phyloP scores from a whole-genome alignment of 53 echinoderm and acorn worm species.

The Stichopus horrens region DNA sequence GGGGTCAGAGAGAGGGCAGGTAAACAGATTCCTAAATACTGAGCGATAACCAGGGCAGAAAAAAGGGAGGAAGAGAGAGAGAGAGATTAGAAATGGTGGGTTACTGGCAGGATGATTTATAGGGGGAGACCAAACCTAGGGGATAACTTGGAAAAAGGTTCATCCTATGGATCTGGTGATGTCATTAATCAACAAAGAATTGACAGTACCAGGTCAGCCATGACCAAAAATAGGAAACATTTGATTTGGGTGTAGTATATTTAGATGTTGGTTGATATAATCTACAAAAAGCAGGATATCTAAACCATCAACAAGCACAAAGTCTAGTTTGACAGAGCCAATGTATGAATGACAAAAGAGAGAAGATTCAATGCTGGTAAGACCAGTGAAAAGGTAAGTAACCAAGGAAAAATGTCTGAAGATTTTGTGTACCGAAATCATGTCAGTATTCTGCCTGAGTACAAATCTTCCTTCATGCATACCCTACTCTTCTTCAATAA shows the following conservation, averaged over 20 bases:
- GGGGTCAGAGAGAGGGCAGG: constrained; percentile 45
- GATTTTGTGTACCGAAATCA: neutral
- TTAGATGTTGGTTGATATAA: neutral
- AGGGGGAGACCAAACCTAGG: constrained; percentile 13
- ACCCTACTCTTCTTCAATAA: no score
- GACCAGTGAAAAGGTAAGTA: neutral
- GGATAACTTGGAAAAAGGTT: neutral
- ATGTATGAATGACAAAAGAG: neutral
- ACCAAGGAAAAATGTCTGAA: neutral
- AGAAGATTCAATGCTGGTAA: neutral
- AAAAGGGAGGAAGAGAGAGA: neutral
- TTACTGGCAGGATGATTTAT: constrained; percentile 32
- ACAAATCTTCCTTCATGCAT: no score
- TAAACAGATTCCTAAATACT: constrained; percentile 11
- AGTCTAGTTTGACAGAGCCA: neutral
- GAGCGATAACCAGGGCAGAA: neutral
- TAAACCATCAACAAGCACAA: neutral
- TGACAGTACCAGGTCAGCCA: constrained; percentile 53
- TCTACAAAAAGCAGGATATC: neutral
- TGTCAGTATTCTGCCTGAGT: no score
- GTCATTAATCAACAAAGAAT: constrained; percentile 28
- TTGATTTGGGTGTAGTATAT: constrained; percentile 5
- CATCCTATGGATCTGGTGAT: constrained; percentile 21
- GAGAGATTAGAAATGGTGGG: neutral
- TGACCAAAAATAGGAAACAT: constrained; percentile 47